phyloP scores from a whole-genome alignment of 2,113 vertebrate genomes.

The Puffinus mauretanicus region DNA sequence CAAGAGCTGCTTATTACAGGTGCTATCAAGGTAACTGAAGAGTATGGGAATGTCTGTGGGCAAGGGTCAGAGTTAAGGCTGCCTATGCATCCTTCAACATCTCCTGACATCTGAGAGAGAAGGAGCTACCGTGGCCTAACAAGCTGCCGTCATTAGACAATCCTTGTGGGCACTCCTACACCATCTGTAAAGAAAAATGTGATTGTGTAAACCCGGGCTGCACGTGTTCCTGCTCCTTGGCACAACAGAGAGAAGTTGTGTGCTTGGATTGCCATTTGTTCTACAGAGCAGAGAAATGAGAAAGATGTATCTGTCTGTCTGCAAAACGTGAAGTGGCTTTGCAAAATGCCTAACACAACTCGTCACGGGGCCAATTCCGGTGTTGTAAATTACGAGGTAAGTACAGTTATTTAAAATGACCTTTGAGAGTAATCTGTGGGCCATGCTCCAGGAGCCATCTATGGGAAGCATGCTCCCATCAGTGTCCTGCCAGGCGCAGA shows the following conservation, averaged over 20 bases:
- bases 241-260: background rate
- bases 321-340: background rate
- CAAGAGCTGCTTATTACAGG: background rate
- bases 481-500: background rate
- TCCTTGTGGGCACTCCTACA: background rate
- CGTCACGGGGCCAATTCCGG: background rate
- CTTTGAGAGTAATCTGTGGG: background rate
- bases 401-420: background rate
- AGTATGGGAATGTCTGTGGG: background rate
- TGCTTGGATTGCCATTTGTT: background rate
- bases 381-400: background rate
- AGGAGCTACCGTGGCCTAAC: background rate
- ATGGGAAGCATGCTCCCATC: background rate
- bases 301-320: background rate
- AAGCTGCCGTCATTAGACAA: background rate
- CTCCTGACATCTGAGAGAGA: background rate
- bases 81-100: background rate
- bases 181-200: background rate
- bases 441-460: background rate
- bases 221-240: background rate
- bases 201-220: background rate
- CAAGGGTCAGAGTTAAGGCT: background rate
- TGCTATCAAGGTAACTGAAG: background rate
- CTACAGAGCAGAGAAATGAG: background rate
- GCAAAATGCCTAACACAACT: background rate